A percentile compares a stretch with the other conserved stretches of the same genome.
phyloP scores from a whole-genome alignment of 2,113 vertebrate genomes.

The Caretta caretta region DNA sequence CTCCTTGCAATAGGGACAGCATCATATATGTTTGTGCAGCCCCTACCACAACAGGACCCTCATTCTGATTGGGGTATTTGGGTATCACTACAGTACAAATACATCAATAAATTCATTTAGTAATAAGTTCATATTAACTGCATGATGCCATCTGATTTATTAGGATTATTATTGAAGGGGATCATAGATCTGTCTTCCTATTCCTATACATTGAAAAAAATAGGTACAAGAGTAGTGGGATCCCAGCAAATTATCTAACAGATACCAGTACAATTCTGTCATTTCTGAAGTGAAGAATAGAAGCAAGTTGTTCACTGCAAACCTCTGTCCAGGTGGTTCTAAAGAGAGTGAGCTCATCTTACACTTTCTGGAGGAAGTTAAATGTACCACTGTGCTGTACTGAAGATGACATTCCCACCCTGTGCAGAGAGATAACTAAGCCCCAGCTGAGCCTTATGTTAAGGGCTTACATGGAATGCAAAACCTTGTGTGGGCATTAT shows the following conservation, averaged over 20 bases:
- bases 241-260: background rate
- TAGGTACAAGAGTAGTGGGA: background rate
- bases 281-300: background rate
- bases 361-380: background rate
- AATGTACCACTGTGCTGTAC: background rate
- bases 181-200: background rate
- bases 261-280: background rate
- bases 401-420: background rate
- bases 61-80: background rate
- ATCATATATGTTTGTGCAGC: background rate
- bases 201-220: background rate
- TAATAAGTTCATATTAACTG: background rate
- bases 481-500: background rate
- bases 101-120: background rate
- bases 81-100: background rate
- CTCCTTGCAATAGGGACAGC: background rate
- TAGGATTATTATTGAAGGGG: background rate
- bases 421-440: background rate
- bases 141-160: background rate
- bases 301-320: background rate
- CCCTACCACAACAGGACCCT: rapidly evolving
- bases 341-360: background rate
- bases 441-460: background rate
- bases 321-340: background rate
- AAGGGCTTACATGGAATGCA: background rate